These are phyloP conservation scores for Chromoteleia sp. DNA, from an alignment of 2,888 invertebrate species.

Conservation along the genomic window DNA sequence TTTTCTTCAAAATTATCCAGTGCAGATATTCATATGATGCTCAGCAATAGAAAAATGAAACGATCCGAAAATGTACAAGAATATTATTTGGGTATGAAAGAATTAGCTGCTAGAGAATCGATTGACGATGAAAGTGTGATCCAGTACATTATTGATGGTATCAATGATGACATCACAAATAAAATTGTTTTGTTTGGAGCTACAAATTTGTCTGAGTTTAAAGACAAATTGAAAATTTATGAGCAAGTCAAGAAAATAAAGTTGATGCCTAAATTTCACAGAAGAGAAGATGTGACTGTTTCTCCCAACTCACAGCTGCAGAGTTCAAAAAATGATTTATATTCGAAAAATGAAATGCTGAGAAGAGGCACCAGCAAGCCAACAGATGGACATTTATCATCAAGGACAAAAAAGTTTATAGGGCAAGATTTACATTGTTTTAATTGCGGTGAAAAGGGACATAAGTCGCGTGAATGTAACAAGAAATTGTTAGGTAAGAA, in stretches of 20 bases:
- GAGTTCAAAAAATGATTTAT: no score
- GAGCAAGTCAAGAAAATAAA: no score
- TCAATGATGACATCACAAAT: slow-evolving; percentile 6
- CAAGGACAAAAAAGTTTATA: no score
- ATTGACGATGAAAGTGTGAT: slow-evolving; percentile 50
- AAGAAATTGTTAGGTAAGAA: neutral
- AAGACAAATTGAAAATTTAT: slow-evolving; percentile 35
- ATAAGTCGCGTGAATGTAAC: slow-evolving; percentile 37
- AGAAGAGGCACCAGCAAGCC: no score
- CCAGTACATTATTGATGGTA: slow-evolving; percentile 59
- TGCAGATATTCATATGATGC: no score
- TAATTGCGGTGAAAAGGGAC: slow-evolving; percentile 47
- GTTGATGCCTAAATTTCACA: no score
- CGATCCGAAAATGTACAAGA: slow-evolving; percentile 54
- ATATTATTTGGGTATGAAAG: slow-evolving; percentile 56
- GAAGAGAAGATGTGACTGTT: no score
- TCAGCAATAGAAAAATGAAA: slow-evolving; percentile 15
- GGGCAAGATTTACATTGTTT: no score
- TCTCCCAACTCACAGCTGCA: no score
- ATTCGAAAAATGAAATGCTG: no score
- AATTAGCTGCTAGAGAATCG: slow-evolving; percentile 22
- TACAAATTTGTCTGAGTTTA: slow-evolving; percentile 27
- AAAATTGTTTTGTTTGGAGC: slow-evolving; percentile 54
- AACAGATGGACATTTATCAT: no score
- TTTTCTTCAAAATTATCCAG: no score